Conservation (phyloP, 2,888 invertebrate genomes). For the Ichneumoninae sp. region DNA sequence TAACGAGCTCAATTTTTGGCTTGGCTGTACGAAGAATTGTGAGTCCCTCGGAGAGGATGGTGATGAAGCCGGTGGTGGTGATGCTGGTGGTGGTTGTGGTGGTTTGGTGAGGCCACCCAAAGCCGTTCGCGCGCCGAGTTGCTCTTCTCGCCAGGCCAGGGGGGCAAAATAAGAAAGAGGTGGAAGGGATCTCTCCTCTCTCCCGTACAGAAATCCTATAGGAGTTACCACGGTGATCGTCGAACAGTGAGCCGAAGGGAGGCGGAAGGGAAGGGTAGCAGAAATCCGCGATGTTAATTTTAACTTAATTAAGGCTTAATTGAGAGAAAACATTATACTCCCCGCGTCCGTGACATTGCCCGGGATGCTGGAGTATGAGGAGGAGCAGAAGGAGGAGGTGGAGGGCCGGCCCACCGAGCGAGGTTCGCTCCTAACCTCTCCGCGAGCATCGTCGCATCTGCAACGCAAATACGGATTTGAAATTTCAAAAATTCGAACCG, state of each 20-base stretch:
- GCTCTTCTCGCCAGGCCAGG: constrained; percentile 76
- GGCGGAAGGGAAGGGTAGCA: constrained; percentile 74
- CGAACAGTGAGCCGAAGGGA: constrained; percentile 24
- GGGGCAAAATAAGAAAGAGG: constrained; percentile 59
- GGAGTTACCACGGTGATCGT: constrained; percentile 42
- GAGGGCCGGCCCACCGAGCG: constrained; percentile 54
- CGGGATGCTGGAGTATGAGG: constrained; percentile 65
- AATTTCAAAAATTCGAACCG: constrained; percentile 83
- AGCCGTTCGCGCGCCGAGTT: constrained; percentile 72
- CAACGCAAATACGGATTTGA: constrained; percentile 84
- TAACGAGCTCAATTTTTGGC: constrained; percentile 71
- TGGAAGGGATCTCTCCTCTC: constrained; percentile 43
- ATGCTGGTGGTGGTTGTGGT: constrained; percentile 66
- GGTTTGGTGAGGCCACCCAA: constrained; percentile 83
- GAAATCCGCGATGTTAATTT: constrained; percentile 84
- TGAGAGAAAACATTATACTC: constrained; percentile 84
- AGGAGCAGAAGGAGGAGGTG: constrained; percentile 4
- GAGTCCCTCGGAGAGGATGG: constrained; percentile 57
- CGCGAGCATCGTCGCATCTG: constrained; percentile 76
- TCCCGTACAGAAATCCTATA: constrained; percentile 37
- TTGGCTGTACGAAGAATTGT: constrained; percentile 60
- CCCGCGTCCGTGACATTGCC: constrained; percentile 80
- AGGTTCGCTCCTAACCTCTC: constrained; percentile 48
- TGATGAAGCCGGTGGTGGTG: constrained; percentile 64
- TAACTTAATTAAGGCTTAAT: constrained; percentile 85